Conservation (phyloP, 2,888 invertebrate genomes). For the Drosophila maculinotata region DNA sequence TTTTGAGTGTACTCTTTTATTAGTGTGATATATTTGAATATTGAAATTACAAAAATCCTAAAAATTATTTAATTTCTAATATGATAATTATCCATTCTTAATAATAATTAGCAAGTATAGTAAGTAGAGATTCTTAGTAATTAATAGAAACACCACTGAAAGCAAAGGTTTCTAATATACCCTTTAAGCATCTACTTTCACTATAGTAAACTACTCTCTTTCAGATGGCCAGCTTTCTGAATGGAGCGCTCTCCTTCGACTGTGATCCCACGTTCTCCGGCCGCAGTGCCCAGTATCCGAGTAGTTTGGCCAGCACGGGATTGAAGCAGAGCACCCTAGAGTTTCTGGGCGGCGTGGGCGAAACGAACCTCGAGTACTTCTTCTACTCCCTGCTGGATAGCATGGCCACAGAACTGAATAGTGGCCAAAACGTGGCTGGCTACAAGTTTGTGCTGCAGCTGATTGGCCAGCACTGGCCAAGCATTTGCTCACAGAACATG, state of each 20-base stretch:
- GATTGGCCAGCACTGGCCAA: conserved; percentile 88
- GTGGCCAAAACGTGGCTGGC: conserved; percentile 87
- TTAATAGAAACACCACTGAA: too few species aligned
- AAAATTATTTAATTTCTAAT: too few species aligned
- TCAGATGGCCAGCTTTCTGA: conserved; percentile 79
- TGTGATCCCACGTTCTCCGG: conserved; percentile 82
- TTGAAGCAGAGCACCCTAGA: conserved; percentile 71
- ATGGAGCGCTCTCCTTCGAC: conserved; percentile 76
- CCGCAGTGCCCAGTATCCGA: conserved; percentile 81
- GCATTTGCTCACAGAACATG: conserved; percentile 87
- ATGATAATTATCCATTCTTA: too few species aligned
- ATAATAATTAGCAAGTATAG: too few species aligned
- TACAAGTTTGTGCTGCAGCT: conserved; percentile 90
- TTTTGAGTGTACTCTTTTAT: neutral
- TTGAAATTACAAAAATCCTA: too few species aligned
- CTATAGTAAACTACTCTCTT: too few species aligned
- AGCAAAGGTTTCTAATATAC: too few species aligned
- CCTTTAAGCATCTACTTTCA: too few species aligned
- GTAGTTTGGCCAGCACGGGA: conserved; percentile 70
- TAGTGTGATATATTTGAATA: neutral
- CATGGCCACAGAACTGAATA: conserved; percentile 90
- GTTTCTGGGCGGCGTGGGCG: conserved; percentile 87
- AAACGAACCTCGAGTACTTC: conserved; percentile 88
- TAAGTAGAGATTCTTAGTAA: too few species aligned
- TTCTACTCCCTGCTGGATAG: conserved; percentile 90